A percentile compares a stretch with the other conserved stretches of the same genome.
Conservation (phyloP, 2,113 vertebrate genomes). For the Tachysurus vachellii region DNA sequence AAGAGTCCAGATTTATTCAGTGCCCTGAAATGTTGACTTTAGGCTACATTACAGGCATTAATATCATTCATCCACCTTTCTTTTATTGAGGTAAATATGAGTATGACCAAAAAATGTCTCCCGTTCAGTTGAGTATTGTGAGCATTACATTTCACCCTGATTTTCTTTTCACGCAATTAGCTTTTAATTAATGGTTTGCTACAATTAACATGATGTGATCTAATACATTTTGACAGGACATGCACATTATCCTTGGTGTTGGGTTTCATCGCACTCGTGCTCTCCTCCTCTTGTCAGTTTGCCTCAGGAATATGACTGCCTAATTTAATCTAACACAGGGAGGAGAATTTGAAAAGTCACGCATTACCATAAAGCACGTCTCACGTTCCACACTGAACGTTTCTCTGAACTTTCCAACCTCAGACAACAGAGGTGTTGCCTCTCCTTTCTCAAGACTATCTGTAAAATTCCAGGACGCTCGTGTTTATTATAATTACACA, state of each 20-base stretch:
- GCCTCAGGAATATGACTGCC: constrained; percentile 16
- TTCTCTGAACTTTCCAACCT: constrained; percentile 1
- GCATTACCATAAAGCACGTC: constrained; percentile 22
- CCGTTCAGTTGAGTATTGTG: background rate
- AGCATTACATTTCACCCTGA: background rate
- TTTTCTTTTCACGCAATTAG: background rate
- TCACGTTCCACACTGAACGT: constrained; percentile 8
- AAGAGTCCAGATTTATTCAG: background rate
- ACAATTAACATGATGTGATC: constrained; percentile 9
- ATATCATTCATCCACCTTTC: background rate
- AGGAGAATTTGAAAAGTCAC: constrained; percentile 10
- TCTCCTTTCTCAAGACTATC: background rate
- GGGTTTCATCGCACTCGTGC: background rate
- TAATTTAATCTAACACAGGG: constrained; percentile 22
- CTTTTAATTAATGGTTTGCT: constrained; percentile 1
- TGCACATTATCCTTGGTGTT: constrained; percentile 13
- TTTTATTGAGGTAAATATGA: background rate
- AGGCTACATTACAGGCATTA: background rate
- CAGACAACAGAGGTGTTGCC: background rate
- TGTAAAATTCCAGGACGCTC: background rate
- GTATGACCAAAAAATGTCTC: background rate
- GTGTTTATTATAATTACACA: background rate
- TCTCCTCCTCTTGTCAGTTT: background rate
- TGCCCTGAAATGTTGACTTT: background rate
- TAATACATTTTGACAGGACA: background rate